Base-by-base conservation (phyloP, 2,797 vertebrate species). In the Intellagama lesueurii region DNA sequence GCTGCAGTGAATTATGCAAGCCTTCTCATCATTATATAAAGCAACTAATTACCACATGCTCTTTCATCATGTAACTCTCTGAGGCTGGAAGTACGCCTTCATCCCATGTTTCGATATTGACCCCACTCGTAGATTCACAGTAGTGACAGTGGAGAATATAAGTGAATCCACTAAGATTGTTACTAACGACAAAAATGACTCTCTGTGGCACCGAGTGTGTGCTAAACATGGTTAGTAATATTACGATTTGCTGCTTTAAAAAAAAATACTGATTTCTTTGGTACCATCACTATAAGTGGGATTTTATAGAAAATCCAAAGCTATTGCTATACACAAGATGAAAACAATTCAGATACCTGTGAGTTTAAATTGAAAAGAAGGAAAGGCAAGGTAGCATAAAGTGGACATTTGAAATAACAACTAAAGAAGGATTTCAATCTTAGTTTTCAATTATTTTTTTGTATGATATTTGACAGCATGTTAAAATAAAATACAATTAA, bases 31-130 rank as follows among this genome's bases (percentile, higher is more conserved):
- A 64, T 90, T 69, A 83, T 72, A 68, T 77, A 78, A 81, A 56
- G 86, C n/a, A 40, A 28, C 84, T 94, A 86, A 91, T 90, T 87
- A 56, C 64, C 68, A 66, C 69, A 85, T 4, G 47, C 26, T 26
- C 8, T 88, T 94, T 91, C 66, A 44, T 47, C 60, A 76, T 87
- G 90, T 11, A 85, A 88, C 6, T 19, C 40, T 87, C 70, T 19
- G n/a, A 19, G 30, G 72, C 52, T 69, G 5, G 32, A 68, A 16
- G 32, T 4, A 40, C 19, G 40, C 32, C 56, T 49, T 83, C 64
- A 40, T 81, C 70, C 56, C 11, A 30, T 17, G 2, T 16, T 64
- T 80, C 49, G 28, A 64, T 73, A 64, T 84, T 35, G 76, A 80
- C 26, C 32, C 26, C 56, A 80, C 0, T 32, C 6, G 68, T 82